A percentile compares a stretch with the other conserved stretches of the same genome.
phyloP scores from a whole-genome alignment of 2,797 vertebrate genomes.

The Hoplostethus mediterraneus region DNA sequence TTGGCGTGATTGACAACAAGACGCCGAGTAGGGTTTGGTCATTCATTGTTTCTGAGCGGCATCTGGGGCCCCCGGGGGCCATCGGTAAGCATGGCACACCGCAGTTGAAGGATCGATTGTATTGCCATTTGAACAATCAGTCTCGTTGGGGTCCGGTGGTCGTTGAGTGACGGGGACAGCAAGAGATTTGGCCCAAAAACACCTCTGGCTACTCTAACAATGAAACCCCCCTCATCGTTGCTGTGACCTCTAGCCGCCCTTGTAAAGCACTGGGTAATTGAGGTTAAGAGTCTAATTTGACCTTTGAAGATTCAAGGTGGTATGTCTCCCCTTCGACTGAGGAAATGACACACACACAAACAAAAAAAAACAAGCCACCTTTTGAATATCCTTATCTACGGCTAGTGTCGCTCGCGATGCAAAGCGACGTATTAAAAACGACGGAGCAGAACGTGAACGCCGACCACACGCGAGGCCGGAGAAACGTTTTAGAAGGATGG shows the following conservation, averaged over 20 bases:
- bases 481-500: constrained; percentile 31
- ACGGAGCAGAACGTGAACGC: constrained; percentile 6
- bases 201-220: constrained; percentile 58
- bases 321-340: constrained; percentile 41
- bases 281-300: constrained; percentile 75
- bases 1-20: background rate
- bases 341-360: constrained; percentile 12
- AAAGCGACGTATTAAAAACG: constrained; percentile 39
- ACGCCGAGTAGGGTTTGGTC: background rate
- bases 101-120: constrained; percentile 33
- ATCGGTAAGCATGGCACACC: constrained; percentile 25
- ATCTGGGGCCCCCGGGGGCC: constrained; percentile 10
- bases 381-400: constrained; percentile 67
- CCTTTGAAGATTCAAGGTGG: constrained; percentile 43
- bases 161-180: constrained; percentile 5
- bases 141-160: constrained; percentile 1
- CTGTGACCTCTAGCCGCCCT: constrained; percentile 51
- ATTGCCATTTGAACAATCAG: constrained; percentile 13
- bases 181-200: constrained; percentile 53
- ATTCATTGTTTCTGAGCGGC: constrained; percentile 11
- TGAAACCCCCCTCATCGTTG: constrained; percentile 52
- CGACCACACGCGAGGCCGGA: constrained; percentile 26
- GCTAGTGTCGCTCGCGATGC: constrained; percentile 40
- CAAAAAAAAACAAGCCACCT: constrained; percentile 37
- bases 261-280: constrained; percentile 72